Base-by-base conservation (phyloP, 1,140 invertebrate species). In the Temnothorax longispinosus region DNA sequence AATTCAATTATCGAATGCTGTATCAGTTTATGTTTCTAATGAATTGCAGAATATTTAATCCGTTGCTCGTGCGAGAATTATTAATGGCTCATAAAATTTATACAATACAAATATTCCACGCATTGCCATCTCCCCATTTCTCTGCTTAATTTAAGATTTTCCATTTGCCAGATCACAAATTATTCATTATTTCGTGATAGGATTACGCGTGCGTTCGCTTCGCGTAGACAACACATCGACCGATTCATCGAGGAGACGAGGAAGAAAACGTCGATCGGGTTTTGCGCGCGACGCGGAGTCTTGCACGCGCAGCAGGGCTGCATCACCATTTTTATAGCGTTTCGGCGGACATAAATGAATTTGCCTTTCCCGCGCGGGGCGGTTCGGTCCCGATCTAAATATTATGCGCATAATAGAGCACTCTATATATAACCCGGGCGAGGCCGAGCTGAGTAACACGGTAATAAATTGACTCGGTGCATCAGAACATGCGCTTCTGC, bases 241-340 rank as follows among this genome's bases (percentile, higher is more conserved):
- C 38, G 54, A 60, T 60, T 82, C 21, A 35, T 60, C 41, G 5
- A 18, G 1, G 21, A 72, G 1, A 13, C 27, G 18, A 15, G 52
- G 35, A 58, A 47, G 78, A 10, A 81, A 72, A 74, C 71, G 56
- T 60, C 64, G 32, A 80, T 80, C 35, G 64, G 21, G 11, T 18
- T 84, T 60, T 60, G 52, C 77, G 52, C 52, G 50, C 47, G 64
- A 54, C 50, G 50, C 21, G 32, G 15, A 54, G 3, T n/a, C 38
- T 47, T 82, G 52, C 64, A 81, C n/a, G 60, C 72, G 74, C 75
- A 54, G 78, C 65, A 50, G 18, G 47, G 54, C 47, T 65, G 78
- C 85, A 87, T 87, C 86, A 87, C 60, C 81, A 87, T 87, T 87
- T 87, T 85, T 87, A 87, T 87, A 85, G 81, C 86, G 81, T 87